Evolutionary conservation across 1,140 invertebrate genomes (phyloP), one percentile per base, ranked within the genome.

Genomic region (Aporrectodea caliginosa): DNA sequence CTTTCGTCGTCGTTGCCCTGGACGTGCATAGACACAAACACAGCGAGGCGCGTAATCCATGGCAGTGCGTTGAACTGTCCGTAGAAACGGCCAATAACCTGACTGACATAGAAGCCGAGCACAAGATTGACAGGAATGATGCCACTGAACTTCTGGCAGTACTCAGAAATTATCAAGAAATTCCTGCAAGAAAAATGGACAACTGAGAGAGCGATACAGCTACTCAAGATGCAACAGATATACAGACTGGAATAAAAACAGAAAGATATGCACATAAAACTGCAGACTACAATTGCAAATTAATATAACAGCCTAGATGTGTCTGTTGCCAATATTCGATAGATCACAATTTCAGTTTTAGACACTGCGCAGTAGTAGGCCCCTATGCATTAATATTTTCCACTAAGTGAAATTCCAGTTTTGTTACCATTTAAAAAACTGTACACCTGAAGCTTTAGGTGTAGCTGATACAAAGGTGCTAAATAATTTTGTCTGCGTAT

Each of bases 31-130:
- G 92, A 93, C 32, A 95, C 93, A 87, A 93, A 95, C 1, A 95
- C 93, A 16, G 93, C 93, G 77, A 95, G 89, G 77, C 94, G 94
- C 87, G 96, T 94, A 0, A 94, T 94, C 94, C 94, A 95, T 27
- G 94, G 95, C 80, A 96, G 88, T 34, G 77, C 27, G 16, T 78
- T 35, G 69, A 78, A 70, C 16, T 78, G 58, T 6, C 27, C 1
- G 1, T 22, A 71, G 16, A 69, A 78, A 22, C 77, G 34, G 2
- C 16, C 22, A 16, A 78, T 33, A 2, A 78, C 77, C 12, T 32
- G 58, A 33, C 68, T 33, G 22, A 78, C 77, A 27, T 78, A 78
- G 68, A 78, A 78, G 27, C 43, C 29, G 12, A 78, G 68, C 29
- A 78, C 30, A 29, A 78, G 27, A 69, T 34, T 72, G n/a, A 78